phyloP scores from a whole-genome alignment of 2,888 invertebrate genomes.

The Ecdyonurus torrentis region DNA sequence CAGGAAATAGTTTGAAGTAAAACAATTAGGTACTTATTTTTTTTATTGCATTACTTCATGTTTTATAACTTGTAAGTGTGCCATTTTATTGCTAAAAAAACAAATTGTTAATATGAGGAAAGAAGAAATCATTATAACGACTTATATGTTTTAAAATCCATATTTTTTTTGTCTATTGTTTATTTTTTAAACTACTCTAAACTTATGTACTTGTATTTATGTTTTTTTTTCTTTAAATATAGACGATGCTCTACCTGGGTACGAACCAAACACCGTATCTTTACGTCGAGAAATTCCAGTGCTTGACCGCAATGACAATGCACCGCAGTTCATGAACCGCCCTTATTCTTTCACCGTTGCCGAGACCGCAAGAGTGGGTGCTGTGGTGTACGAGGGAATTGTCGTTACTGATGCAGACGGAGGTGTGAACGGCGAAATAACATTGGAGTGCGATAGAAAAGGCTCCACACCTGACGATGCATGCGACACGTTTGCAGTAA shows the following conservation, averaged over 20 bases:
- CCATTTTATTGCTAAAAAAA: no score
- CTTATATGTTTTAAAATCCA: no score
- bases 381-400: slow-evolving; percentile 42
- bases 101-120: no score
- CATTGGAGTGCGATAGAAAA: slow-evolving; percentile 42
- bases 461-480: slow-evolving; percentile 32
- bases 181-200: not conserved
- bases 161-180: not conserved
- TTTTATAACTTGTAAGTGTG: no score
- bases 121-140: no score
- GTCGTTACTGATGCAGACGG: slow-evolving; percentile 54
- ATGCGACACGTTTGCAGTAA: slow-evolving; percentile 50
- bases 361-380: slow-evolving; percentile 47
- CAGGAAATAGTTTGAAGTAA: no score
- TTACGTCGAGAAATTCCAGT: slow-evolving; percentile 58
- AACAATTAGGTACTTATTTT: no score
- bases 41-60: no score
- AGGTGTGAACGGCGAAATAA: slow-evolving; percentile 52
- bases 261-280: slow-evolving; percentile 64
- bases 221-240: not conserved
- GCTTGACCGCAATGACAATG: slow-evolving; percentile 65
- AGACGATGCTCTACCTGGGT: slow-evolving; percentile 32
- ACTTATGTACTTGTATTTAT: no score
- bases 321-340: slow-evolving; percentile 52
- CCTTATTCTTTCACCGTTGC: slow-evolving; percentile 51